Conservation (phyloP, 2,888 invertebrate species). For the Lymantria dispar region DNA sequence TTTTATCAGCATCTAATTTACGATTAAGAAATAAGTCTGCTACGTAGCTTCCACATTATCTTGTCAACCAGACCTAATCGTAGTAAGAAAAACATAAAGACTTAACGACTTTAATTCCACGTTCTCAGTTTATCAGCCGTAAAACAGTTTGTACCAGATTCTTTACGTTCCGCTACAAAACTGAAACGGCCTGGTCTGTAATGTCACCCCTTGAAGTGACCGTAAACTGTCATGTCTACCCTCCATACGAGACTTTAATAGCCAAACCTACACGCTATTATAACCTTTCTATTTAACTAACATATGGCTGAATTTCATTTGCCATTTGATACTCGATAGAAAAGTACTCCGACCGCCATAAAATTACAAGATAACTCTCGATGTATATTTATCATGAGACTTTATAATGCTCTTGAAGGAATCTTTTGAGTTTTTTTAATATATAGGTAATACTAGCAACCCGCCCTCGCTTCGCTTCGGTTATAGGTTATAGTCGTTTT, state of each 20-base stretch:
- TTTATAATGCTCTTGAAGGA: conserved; percentile 28
- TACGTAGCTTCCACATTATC: too few species aligned
- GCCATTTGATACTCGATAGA: background rate
- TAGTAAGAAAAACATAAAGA: background rate
- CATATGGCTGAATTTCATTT: conserved; percentile 12
- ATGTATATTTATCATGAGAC: conserved; percentile 32
- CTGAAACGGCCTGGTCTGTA: conserved; percentile 11
- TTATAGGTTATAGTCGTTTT: too few species aligned
- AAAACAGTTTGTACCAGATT: conserved; percentile 15
- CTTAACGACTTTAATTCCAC: conserved; percentile 12
- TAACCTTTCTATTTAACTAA: background rate
- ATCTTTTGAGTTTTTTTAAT: conserved; percentile 24
- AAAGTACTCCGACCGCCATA: conserved; percentile 25
- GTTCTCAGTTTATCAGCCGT: conserved; percentile 9
- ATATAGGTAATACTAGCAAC: too few species aligned
- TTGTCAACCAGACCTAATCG: background rate
- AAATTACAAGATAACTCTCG: conserved; percentile 26
- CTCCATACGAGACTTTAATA: conserved; percentile 18
- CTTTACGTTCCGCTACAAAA: conserved; percentile 11
- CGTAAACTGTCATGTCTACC: conserved; percentile 35
- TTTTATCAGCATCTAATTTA: too few species aligned
- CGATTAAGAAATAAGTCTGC: too few species aligned
- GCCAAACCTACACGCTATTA: conserved; percentile 4
- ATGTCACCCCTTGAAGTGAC: conserved; percentile 29
- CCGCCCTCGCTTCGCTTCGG: too few species aligned